Evolutionary conservation across 2,888 invertebrate genomes (phyloP).

Genomic region (Orgyia antiqua): DNA sequence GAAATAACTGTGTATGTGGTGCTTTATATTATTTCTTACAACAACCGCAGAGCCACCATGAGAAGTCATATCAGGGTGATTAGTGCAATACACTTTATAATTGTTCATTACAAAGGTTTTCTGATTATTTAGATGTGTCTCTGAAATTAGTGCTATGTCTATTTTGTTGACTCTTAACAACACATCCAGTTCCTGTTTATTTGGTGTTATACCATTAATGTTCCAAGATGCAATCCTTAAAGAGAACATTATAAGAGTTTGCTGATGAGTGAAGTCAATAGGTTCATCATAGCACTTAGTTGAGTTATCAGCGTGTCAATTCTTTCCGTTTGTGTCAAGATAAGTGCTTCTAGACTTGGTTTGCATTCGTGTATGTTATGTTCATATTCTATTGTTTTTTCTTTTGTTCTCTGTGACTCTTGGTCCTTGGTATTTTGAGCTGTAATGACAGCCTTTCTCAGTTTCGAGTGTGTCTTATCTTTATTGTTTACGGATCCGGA

Average conservation of each 20-base stretch:
- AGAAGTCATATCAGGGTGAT: constrained; percentile 14
- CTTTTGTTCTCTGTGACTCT: constrained; percentile 1
- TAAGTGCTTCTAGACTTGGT: not conserved
- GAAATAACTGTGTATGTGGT: constrained; percentile 6
- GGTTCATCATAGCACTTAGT: constrained; percentile 10
- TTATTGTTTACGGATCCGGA: not conserved
- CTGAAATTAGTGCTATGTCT: too few relatives aligned
- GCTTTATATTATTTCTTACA: constrained; percentile 9
- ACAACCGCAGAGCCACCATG: constrained; percentile 14
- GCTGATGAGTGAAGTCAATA: constrained; percentile 4
- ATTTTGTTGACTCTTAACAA: too few relatives aligned
- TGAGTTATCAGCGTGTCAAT: constrained; percentile 10
- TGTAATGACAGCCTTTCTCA: not conserved
- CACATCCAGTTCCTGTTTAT: constrained; percentile 8
- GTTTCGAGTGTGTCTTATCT: not conserved
- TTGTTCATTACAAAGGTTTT: constrained; percentile 4
- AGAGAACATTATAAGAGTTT: constrained; percentile 2
- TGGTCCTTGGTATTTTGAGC: not conserved
- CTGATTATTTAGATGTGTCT: constrained; percentile 6
- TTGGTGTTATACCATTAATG: constrained; percentile 14
- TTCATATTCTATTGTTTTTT: not conserved
- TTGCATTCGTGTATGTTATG: not conserved
- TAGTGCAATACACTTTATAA: constrained; percentile 7
- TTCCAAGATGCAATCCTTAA: constrained; percentile 12
- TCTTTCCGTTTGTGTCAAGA: constrained; percentile 17